Evolutionary conservation across 2,888 invertebrate species (phyloP), one percentile per base, ranked within the genome.

Genomic region (Eubasilissa splendida): DNA sequence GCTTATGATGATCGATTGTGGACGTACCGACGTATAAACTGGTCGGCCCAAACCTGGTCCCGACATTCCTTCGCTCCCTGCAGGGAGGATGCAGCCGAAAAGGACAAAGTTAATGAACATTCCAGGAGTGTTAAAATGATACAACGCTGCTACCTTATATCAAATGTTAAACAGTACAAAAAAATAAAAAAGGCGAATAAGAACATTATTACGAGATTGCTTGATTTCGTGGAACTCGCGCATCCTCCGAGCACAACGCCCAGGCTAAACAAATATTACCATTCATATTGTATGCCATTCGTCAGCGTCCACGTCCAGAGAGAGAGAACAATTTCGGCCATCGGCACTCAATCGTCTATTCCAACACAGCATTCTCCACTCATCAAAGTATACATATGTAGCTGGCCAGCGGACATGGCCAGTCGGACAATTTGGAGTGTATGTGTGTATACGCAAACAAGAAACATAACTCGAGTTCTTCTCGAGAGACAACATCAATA

Each of bases 401-500:
- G 11, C 70, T 31, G 56, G 14, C 52, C 22, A 66, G 74, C 58
- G 80, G 71, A 76, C 73, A 63, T 22, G 76, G 59, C 58, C 71
- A 63, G 50, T 53, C 66, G 60, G 53, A 77, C 77, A 66, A 76
- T 73, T 58, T 33, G 42, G 42, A 5, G 42, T 42, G 42, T 7
- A 42, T 42, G 42, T 42, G 42, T 42, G 42, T 42, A 42, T 76
- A 74, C 58, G 74, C 80, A 80, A 77, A 77, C 66, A 80, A 80
- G 71, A 80, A 80, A 73, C 68, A 80, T 33, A 77, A 80, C 80
- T 73, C 52, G 80, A 79, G 65, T 60, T 79, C 71, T 50, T 66
- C 74, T 68, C 54, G 54, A 77, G 80, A 74, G 73, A 80, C 77
- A 80, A 73, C 65, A 74, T 80, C 80, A 80, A 80, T 80, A 80